Base-by-base conservation (phyloP, 2,888 invertebrate genomes). In the Leptarthrus brevirostris region DNA sequence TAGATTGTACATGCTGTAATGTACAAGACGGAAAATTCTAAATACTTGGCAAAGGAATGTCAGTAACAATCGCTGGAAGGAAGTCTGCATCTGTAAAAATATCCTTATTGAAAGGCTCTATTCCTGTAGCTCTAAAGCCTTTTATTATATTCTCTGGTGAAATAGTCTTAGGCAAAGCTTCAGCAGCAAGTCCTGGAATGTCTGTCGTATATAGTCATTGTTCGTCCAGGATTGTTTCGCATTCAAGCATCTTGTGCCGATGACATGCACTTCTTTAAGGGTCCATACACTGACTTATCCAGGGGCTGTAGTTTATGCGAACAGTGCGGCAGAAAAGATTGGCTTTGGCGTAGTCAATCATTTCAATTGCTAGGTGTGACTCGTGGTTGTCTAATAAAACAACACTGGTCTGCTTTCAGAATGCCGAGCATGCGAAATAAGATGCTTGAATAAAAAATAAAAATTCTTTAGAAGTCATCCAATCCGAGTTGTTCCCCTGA, bases 271-370 rank as follows among this genome's bases (percentile, higher is more conserved):
- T n/a, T 40, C 1, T 81, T 81, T 0, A 80, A 74, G 0, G 80
- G 80, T 1, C 80, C 80, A 72, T 64, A 79, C 3, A 77, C 80
- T 34, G 78, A 76, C 22, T 78, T 22, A 71, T 81, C 79, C 0
- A 81, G 14, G 0, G 80, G 81, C 36, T 76, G 75, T 6, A 77
- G 24, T 47, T 74, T 73, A 18, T 77, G 75, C 10, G 72, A 72
- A 30, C 73, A 74, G 30, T 75, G 73, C 18, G 74, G 76, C 3
- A 70, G 74, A 36, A 75, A 74, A 12, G 75, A 74, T 76, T 77
- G 10, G 64, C 53, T 71, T 74, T 76, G 20, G 69, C 61, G n/a
- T 73, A 74, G 26, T 76, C 75, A 12, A 78, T 26, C 44, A 52
- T 30, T 14, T 74, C 44, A 6, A 79, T 74, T n/a, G 36, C 26